Percentiles rank a stretch among this genome's conserved stretches.
Evolutionary conservation across 2,797 vertebrate genomes (phyloP).

Genomic region (Falco rusticolus): DNA sequence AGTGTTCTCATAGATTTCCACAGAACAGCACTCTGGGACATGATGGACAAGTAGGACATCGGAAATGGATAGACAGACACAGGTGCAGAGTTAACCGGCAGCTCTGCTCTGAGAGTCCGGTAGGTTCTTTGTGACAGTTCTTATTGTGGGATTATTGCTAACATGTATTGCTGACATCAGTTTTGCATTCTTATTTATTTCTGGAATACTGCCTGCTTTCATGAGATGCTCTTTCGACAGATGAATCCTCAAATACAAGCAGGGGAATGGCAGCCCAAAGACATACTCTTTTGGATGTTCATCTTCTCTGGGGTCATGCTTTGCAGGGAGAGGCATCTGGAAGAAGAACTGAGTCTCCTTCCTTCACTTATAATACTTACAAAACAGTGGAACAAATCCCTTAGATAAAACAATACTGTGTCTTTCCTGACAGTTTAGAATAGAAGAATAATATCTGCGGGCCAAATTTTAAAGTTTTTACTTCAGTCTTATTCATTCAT

Average conservation of each 20-base stretch:
- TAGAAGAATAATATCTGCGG: not conserved
- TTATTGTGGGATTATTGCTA: not conserved
- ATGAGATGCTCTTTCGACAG: not conserved
- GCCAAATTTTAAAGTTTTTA: conserved; percentile 9
- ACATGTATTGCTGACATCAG: fast-evolving
- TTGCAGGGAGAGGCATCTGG: not conserved
- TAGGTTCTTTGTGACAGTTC: not conserved
- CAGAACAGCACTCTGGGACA: not conserved
- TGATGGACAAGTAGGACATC: not conserved
- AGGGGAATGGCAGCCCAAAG: not conserved
- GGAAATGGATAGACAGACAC: not conserved
- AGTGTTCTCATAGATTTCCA: not conserved
- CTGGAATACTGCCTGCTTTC: not conserved
- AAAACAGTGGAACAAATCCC: not conserved
- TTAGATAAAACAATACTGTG: not conserved
- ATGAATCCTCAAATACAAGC: not conserved
- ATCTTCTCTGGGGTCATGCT: not conserved
- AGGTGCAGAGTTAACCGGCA: not conserved
- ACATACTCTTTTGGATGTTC: not conserved
- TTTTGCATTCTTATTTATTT: not conserved
- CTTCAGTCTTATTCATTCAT: not conserved
- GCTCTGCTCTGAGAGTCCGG: not conserved
- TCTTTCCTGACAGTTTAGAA: not conserved
- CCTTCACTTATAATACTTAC: not conserved
- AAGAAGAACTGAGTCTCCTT: not conserved